Base-by-base conservation (phyloP, 2,797 vertebrate species). In the Eulemur albifrons region DNA sequence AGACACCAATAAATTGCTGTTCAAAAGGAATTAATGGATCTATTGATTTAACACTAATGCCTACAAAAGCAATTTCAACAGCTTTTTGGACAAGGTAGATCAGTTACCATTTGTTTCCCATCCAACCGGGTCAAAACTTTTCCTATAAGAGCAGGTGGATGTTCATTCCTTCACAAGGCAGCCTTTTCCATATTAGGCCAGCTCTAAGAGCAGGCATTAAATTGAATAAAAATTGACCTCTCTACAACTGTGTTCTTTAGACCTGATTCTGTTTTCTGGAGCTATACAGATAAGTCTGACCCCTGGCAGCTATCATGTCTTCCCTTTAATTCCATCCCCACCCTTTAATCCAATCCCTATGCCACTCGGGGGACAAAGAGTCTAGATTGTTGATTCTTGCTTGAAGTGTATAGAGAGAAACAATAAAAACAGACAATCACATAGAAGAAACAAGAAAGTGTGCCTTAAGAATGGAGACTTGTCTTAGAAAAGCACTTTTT, bases 391-490 rank as follows among this genome's bases (percentile, higher is more conserved):
- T 90, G 77, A 79, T 86, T 77, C 79, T 94, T 76, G 30, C 40
- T 88, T 82, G 63, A 95, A 96, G 52, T n/a, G 15, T 59, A 2
- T 14, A 40, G 40, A 75, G 11, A 25, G 45, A 5, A 75, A 80
- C 20, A 82, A 76, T 57, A 92, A 92, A 87, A 89, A 35, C 21
- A 80, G 75, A 76, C 17, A 79, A 30, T 57, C 35, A 52, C 35
- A 50, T 9, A 93, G 61, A 94, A 92, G 57, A 94, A 95, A 93
- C 32, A 84, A 92, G 61, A 88, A 77, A 77, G 63, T 85, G 35
- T 25, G 9, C 80, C 25, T 54, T 85, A 93, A 79, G 65, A 94
- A 57, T 48, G 38, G 65, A 90, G 45, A 57, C n/a, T 59, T 91
- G 59, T 88, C 21, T 23, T 79, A 81, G 89, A 75, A 88, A 86